Percentiles rank a stretch among this genome's conserved stretches.
These are phyloP conservation scores for Eutolmus rufibarbis DNA, from an alignment of 2,888 invertebrate genomes.

Conservation along the genomic window DNA sequence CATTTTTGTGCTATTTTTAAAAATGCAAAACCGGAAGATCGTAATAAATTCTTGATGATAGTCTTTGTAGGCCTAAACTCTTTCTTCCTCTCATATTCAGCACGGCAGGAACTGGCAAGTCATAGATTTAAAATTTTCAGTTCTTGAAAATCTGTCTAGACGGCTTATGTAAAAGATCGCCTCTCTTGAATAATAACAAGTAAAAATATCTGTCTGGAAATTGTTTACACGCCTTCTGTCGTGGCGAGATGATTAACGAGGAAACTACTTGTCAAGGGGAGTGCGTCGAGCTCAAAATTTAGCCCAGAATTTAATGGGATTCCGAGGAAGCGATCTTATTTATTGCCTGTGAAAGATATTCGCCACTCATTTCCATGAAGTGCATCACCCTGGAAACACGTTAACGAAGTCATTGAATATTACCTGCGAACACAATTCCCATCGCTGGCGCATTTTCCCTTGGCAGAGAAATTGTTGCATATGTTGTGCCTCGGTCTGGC, in stretches of 20 bases:
- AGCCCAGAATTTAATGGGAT: background rate
- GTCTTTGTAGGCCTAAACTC: background rate
- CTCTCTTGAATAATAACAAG: conserved; percentile 6
- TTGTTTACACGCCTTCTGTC: conserved; percentile 31
- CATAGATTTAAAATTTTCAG: background rate
- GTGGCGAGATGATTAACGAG: conserved; percentile 20
- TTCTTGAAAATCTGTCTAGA: conserved; percentile 21
- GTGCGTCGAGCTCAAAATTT: conserved; percentile 2
- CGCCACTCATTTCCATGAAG: background rate
- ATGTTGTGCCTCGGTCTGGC: conserved; percentile 62
- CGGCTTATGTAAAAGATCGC: conserved; percentile 16
- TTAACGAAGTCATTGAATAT: conserved; percentile 19
- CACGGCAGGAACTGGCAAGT: background rate
- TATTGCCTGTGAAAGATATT: conserved; percentile 17
- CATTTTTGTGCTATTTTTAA: background rate
- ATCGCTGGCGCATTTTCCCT: conserved; percentile 60
- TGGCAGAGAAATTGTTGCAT: conserved; percentile 62
- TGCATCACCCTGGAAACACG: background rate
- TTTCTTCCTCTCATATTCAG: conserved; percentile 1
- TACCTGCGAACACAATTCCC: conserved; percentile 63
- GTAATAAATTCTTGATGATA: background rate
- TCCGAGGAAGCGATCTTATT: background rate
- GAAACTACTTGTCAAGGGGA: conserved; percentile 10
- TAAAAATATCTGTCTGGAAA: conserved; percentile 17
- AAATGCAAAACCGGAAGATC: background rate